A percentile compares a stretch with the other conserved stretches of the same genome.
Evolutionary conservation across 2,888 invertebrate genomes (phyloP).

Genomic region (Agrenia bidenticulata): DNA sequence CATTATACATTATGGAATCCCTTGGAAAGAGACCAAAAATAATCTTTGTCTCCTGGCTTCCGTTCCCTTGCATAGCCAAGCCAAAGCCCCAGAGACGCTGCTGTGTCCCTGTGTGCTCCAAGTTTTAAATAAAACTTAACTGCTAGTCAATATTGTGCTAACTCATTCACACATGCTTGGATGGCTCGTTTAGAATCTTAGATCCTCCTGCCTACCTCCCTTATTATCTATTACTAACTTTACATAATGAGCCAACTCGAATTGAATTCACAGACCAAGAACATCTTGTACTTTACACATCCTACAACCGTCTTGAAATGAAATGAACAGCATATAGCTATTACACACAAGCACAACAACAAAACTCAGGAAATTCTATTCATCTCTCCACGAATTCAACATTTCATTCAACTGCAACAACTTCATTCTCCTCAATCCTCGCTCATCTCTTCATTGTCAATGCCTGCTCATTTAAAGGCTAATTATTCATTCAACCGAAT

Average conservation of each 20-base stretch:
- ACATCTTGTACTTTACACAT: slow-evolving; percentile 6
- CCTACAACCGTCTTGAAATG: not conserved
- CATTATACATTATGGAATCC: not conserved
- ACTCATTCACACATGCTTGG: slow-evolving; percentile 15
- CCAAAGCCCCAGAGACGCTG: not conserved
- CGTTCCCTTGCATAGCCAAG: not conserved
- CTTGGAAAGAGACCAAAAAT: slow-evolving; percentile 11
- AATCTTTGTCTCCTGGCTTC: slow-evolving; percentile 14
- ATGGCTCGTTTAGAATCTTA: slow-evolving; percentile 13
- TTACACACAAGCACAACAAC: not conserved
- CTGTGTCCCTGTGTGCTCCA: not conserved
- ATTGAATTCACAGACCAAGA: slow-evolving; percentile 8
- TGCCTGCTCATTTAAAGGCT: slow-evolving; percentile 6
- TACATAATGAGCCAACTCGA: slow-evolving; percentile 15
- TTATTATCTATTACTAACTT: slow-evolving; percentile 11
- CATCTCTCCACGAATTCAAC: not conserved
- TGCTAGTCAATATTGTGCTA: slow-evolving; percentile 9
- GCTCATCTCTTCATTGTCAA: not conserved
- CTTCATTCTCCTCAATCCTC: slow-evolving; percentile 5
- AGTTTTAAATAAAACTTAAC: not conserved
- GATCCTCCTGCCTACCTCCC: not conserved
- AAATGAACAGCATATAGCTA: not conserved
- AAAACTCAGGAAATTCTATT: not conserved
- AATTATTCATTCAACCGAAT: slow-evolving; percentile 11
- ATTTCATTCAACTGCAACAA: slow-evolving; percentile 16